phyloP scores from a whole-genome alignment of 2,113 vertebrate genomes.

The Platanista minor region DNA sequence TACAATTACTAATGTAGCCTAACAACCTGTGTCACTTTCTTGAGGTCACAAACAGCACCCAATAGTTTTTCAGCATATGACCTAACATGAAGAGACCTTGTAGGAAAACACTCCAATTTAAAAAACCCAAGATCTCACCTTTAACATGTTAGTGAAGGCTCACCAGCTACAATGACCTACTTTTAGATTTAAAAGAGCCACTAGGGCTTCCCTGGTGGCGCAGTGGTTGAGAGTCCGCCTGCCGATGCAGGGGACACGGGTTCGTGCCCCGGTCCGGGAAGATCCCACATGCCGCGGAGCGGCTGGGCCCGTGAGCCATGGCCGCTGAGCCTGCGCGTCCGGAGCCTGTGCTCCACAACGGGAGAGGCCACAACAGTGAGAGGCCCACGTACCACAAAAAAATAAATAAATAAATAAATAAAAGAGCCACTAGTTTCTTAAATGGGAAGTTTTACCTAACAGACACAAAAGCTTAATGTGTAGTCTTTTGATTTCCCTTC shows the following conservation, averaged over 20 bases:
- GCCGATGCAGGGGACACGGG: no score
- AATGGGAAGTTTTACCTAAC: background rate
- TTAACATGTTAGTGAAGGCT: background rate
- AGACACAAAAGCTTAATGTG: background rate
- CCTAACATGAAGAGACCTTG: background rate
- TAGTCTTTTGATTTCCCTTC: background rate
- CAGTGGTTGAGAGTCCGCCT: no score
- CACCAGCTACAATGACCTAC: background rate
- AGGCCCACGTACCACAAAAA: no score
- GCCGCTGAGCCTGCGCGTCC: no score
- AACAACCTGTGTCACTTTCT: background rate
- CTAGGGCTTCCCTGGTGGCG: no score
- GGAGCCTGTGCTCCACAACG: no score
- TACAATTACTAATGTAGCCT: background rate
- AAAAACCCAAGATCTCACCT: background rate
- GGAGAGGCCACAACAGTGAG: no score
- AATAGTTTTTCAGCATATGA: background rate
- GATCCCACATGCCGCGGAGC: no score
- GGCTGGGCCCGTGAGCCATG: no score
- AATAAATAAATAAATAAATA: no score
- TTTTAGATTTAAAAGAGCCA: background rate
- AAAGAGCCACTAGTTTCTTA: background rate
- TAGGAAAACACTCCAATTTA: background rate
- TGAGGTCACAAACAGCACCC: background rate
- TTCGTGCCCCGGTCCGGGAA: no score